A percentile compares a stretch with the other conserved stretches of the same genome.
These are phyloP conservation scores for Podarcis cretensis DNA, from an alignment of 2,113 vertebrate species.

Conservation along the genomic window DNA sequence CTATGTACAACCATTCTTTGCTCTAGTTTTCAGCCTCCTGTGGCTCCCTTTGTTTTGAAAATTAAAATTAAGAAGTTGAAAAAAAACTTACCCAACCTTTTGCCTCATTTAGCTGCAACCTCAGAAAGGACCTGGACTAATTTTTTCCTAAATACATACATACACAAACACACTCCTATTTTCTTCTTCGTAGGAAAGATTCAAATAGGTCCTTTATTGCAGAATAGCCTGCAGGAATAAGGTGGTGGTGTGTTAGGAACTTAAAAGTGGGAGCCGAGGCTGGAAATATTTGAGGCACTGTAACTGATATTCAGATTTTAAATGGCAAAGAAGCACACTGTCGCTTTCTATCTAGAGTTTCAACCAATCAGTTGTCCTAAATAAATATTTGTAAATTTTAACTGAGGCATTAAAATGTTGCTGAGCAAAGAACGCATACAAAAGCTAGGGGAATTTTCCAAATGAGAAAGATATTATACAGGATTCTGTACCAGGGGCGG, in stretches of 20 bases:
- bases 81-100: not conserved
- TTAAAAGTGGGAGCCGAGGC: slow-evolving; percentile 65
- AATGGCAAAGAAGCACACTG: slow-evolving; percentile 66
- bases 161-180: not conserved
- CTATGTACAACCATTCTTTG: not conserved
- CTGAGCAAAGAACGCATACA: slow-evolving; percentile 21
- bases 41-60: not conserved
- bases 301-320: slow-evolving; percentile 68
- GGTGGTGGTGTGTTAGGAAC: slow-evolving; percentile 66
- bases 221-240: slow-evolving; percentile 51
- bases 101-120: not conserved
- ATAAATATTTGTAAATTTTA: slow-evolving; percentile 47
- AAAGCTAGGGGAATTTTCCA: slow-evolving; percentile 27
- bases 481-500: not conserved
- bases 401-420: slow-evolving; percentile 37
- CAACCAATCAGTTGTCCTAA: slow-evolving; percentile 44
- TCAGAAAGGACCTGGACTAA: slow-evolving; percentile 42
- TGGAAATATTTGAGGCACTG: slow-evolving; percentile 65
- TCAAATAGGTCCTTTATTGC: slow-evolving; percentile 54
- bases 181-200: slow-evolving; percentile 41
- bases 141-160: slow-evolving; percentile 47
- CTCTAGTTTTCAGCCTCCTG: too few relatives aligned
- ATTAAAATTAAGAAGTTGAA: not conserved
- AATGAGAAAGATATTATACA: not conserved
- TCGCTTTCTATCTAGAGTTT: slow-evolving; percentile 60